Conservation (phyloP, 2,797 vertebrate genomes). For the Peromyscus eremicus region DNA sequence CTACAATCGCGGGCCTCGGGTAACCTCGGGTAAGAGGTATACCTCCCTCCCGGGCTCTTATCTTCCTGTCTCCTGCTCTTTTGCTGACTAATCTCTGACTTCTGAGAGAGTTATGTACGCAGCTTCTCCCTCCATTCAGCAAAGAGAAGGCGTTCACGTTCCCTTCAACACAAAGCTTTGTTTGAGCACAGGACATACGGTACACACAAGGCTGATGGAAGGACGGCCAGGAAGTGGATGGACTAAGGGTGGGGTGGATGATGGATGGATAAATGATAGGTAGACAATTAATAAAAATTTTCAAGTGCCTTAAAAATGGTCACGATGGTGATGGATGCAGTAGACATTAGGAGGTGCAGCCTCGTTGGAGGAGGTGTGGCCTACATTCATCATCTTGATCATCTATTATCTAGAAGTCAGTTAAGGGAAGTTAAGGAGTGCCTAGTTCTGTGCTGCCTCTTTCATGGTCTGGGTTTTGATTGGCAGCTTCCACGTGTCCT, state of each 20-base stretch:
- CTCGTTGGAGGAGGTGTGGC: neutral
- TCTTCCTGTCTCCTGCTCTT: neutral
- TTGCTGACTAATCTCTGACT: neutral
- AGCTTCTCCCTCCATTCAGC: neutral
- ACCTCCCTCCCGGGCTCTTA: neutral
- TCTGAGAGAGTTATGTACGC: neutral
- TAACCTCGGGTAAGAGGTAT: neutral
- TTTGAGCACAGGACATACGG: neutral
- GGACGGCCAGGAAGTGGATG: accelerated
- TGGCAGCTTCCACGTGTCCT: neutral
- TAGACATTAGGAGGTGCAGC: neutral
- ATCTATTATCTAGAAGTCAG: neutral
- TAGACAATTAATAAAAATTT: neutral
- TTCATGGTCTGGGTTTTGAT: neutral
- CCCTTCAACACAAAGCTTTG: neutral
- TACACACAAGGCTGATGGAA: neutral
- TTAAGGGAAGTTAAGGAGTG: neutral
- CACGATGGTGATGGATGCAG: neutral
- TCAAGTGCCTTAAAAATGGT: neutral
- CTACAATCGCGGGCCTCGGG: constrained; percentile 32
- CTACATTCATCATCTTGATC: neutral
- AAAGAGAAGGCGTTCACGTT: neutral
- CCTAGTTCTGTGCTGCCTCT: neutral
- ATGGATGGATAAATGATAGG: neutral
- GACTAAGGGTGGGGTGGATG: too few relatives aligned